Conservation (phyloP, 2,113 vertebrate species). For the Psettodes erumei region DNA sequence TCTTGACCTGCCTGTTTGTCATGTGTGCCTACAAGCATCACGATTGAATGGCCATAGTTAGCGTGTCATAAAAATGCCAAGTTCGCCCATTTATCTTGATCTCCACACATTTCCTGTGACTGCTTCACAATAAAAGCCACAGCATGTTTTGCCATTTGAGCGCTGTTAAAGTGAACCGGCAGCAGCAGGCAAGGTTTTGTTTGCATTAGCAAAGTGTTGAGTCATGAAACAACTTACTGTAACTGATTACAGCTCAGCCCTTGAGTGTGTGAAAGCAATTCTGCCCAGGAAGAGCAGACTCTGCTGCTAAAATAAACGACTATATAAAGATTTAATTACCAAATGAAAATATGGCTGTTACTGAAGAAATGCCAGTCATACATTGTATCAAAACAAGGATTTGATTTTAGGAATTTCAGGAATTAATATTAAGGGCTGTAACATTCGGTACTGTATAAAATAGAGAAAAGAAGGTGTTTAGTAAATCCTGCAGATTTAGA, state of each 20-base stretch:
- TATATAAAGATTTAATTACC: not conserved
- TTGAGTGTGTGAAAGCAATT: not conserved
- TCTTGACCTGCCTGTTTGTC: not conserved
- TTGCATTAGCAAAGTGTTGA: not conserved
- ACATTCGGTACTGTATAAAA: not conserved
- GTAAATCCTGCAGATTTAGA: no score
- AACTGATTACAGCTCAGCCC: not conserved
- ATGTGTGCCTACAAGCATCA: not conserved
- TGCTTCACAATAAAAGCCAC: not conserved
- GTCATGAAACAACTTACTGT: not conserved
- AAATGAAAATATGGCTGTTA: not conserved
- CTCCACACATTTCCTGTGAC: not conserved
- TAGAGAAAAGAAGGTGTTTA: no score
- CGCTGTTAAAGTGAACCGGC: not conserved
- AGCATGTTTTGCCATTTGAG: not conserved
- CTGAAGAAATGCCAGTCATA: not conserved
- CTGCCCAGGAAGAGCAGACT: not conserved
- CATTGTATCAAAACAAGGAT: not conserved
- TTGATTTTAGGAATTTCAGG: not conserved
- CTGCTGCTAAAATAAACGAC: not conserved
- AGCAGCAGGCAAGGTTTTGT: not conserved
- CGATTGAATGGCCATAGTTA: not conserved
- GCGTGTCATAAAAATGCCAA: not conserved
- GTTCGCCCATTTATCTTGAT: constrained; percentile 10
- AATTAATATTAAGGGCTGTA: not conserved